phyloP scores from a whole-genome alignment of 2,113 vertebrate species.

The Archilochus colubris region DNA sequence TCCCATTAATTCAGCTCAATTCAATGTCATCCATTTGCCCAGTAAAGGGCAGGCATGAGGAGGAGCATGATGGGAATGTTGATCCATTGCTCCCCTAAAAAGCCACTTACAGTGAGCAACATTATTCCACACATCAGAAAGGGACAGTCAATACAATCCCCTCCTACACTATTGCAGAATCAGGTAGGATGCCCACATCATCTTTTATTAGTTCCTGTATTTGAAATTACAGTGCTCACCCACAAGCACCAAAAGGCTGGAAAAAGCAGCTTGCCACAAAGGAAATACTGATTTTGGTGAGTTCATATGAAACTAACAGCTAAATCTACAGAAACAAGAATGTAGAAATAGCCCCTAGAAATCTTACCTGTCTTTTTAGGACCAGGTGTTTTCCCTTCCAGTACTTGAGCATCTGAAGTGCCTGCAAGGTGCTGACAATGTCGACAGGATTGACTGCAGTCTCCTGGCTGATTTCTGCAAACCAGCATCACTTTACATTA shows the following conservation, averaged over 20 bases:
- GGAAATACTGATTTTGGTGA: background rate
- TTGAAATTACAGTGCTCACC: background rate
- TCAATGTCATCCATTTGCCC: background rate
- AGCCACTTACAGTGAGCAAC: background rate
- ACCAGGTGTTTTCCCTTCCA: constrained; percentile 99
- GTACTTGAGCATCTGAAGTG: constrained; percentile 99
- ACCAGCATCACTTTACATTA: background rate
- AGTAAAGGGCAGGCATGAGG: background rate
- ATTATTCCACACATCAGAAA: background rate
- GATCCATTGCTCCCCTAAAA: background rate
- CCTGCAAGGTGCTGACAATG: constrained; percentile 98
- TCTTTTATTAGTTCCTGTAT: background rate
- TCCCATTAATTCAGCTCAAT: background rate
- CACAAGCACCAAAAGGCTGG: background rate
- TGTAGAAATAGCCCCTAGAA: background rate
- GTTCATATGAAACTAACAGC: background rate
- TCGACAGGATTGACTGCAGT: constrained; percentile 97
- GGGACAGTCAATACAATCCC: background rate
- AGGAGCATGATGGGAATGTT: background rate
- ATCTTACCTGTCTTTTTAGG: constrained; percentile 93
- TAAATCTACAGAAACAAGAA: background rate
- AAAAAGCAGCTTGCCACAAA: background rate
- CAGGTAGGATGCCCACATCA: rapidly evolving
- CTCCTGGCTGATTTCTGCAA: constrained; percentile 98
- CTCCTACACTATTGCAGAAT: background rate